phyloP scores from a whole-genome alignment of 2,888 invertebrate genomes.

The Lycaena phlaeas region DNA sequence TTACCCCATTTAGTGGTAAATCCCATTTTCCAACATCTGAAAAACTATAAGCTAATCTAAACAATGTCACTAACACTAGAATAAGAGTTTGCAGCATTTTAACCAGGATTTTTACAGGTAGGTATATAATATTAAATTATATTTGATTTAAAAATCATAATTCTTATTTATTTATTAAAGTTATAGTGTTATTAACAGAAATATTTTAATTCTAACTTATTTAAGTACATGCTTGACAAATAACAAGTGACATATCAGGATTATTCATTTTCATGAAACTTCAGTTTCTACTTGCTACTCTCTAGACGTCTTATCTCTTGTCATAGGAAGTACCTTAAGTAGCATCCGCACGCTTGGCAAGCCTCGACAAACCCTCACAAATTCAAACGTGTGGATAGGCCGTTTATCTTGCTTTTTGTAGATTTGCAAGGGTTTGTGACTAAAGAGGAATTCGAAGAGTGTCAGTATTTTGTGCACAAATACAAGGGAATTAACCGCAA shows the following conservation, averaged over 20 bases:
- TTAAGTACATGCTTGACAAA: background rate
- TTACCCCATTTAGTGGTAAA: conserved; percentile 71
- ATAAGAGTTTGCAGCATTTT: conserved; percentile 45
- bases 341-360: too few species aligned
- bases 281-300: too few species aligned
- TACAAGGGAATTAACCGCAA: too few species aligned
- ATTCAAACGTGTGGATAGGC: too few species aligned
- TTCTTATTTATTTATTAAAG: background rate
- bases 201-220: background rate
- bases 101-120: conserved; percentile 14
- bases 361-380: too few species aligned
- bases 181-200: background rate
- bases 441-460: too few species aligned
- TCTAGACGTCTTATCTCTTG: too few species aligned
- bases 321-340: too few species aligned
- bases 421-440: too few species aligned
- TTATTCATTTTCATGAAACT: too few species aligned
- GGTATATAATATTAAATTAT: conserved; percentile 15
- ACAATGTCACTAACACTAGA: conserved; percentile 36
- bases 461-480: too few species aligned
- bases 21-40: conserved; percentile 80
- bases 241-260: background rate
- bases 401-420: too few species aligned
- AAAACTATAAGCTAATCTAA: conserved; percentile 51
- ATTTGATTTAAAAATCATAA: background rate